Base-by-base conservation (phyloP, 2,113 vertebrate genomes). In the Oceanodroma tethys region DNA sequence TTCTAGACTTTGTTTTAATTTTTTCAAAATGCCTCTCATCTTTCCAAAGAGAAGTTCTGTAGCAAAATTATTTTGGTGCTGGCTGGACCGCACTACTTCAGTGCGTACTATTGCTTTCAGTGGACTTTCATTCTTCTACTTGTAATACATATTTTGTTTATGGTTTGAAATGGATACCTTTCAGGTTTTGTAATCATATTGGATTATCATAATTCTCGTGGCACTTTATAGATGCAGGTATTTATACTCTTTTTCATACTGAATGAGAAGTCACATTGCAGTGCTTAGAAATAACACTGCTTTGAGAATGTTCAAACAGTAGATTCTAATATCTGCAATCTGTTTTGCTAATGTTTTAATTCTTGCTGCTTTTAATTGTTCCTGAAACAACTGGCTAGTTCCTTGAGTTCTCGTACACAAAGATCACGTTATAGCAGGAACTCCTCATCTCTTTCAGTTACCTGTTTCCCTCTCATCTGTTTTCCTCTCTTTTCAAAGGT, bases 401-500 rank as follows among this genome's bases (percentile, higher is more conserved):
- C 62, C 58, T 58, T 58, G 42, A 74, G 50, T 81, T 82, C 48
- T 81, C 0, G 0, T 52, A 19, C 34, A 34, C 66, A 65, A 8
- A 79, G 65, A 38, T 63, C 50, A 8, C 0, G 0, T 73, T 82
- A 11, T 36, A 80, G 60, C 36, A 68, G 76, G 86, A 75, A 52
- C 22, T 38, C 62, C 93, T 56, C 48, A 13, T 73, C 78, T 87
- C 73, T 48, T 59, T 60, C 58, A 32, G 32, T 67, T 45, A 53
- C 43, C 52, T 91, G 42, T 94, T 94, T 82, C 42, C 38, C 26
- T 86, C 76, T 87, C 52, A 74, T 79, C 66, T 81, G 26, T 85
- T 88, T 81, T 90, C 83, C 66, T 90, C 29, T 83, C 60, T 95
- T 93, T 94, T 90, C 53, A 73, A 8, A 85, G 91, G 66, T 81